Conservation (phyloP, 2,888 invertebrate species). For the Cistogaster globosa region DNA sequence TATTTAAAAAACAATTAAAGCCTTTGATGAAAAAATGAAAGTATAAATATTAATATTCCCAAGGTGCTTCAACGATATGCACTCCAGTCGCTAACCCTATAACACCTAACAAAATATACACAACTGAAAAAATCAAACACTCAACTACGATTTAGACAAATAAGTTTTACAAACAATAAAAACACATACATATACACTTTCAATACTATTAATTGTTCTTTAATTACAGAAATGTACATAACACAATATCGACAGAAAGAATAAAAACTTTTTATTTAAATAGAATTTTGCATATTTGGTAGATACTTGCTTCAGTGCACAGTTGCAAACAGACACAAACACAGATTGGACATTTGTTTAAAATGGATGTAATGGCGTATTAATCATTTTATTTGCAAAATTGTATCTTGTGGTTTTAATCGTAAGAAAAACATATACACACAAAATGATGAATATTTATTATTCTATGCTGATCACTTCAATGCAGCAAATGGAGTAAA, state of each 20-base stretch:
- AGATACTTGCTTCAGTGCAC: constrained; percentile 14
- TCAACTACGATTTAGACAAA: constrained; percentile 14
- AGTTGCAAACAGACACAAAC: background rate
- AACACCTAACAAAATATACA: constrained; percentile 14
- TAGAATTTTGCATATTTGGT: constrained; percentile 36
- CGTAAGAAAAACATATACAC: constrained; percentile 14
- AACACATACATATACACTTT: constrained; percentile 23
- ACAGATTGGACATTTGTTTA: constrained; percentile 18
- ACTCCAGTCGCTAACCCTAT: background rate
- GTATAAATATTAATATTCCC: background rate
- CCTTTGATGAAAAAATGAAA: too few relatives aligned
- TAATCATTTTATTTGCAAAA: constrained; percentile 61
- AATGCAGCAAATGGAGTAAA: background rate
- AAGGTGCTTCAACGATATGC: background rate
- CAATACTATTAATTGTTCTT: constrained; percentile 69
- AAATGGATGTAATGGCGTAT: constrained; percentile 47
- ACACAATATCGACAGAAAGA: constrained; percentile 18
- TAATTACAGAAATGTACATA: constrained; percentile 61
- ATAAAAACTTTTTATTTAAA: constrained; percentile 51
- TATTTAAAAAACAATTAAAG: too few relatives aligned
- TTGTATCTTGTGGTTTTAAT: constrained; percentile 36
- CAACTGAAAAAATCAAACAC: constrained; percentile 23
- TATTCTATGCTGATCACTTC: constrained; percentile 25
- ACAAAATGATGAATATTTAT: constrained; percentile 5
- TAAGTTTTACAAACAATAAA: background rate